phyloP scores from a whole-genome alignment of 2,888 invertebrate species.

The Ornithoptera priamus region DNA sequence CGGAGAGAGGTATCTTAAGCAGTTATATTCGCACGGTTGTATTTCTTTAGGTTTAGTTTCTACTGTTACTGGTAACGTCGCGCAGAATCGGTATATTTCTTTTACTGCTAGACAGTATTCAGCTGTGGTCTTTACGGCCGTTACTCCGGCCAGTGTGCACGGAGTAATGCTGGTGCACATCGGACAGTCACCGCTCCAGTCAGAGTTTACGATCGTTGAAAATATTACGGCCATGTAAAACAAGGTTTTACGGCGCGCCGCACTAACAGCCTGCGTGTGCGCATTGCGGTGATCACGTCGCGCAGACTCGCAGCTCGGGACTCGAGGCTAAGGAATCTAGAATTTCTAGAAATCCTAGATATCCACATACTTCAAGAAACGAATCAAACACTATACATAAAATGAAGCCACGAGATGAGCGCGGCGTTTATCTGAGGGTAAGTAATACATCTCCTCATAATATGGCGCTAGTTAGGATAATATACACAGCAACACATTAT shows the following conservation, averaged over 20 bases:
- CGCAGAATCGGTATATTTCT: conserved; percentile 26
- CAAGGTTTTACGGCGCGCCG: conserved; percentile 58
- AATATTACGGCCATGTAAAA: conserved; percentile 67
- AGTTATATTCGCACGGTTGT: neutral
- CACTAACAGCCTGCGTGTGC: conserved; percentile 44
- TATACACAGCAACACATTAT: too few relatives aligned
- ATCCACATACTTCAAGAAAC: too few relatives aligned
- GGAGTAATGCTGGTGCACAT: conserved; percentile 42
- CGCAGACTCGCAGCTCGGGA: conserved; percentile 3
- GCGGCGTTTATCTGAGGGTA: too few relatives aligned
- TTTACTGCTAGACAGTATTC: conserved; percentile 26
- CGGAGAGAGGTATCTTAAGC: neutral
- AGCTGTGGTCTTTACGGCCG: conserved; percentile 31
- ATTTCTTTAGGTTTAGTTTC: neutral
- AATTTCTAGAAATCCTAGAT: too few relatives aligned
- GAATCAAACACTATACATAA: too few relatives aligned
- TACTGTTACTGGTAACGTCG: conserved; percentile 12
- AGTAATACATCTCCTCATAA: too few relatives aligned
- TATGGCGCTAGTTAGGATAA: too few relatives aligned
- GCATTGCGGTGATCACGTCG: conserved; percentile 33
- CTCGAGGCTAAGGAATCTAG: too few relatives aligned
- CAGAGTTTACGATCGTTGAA: conserved; percentile 54
- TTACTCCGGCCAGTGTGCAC: conserved; percentile 34
- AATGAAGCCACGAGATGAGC: too few relatives aligned
- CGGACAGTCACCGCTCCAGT: conserved; percentile 41